These are phyloP conservation scores for Poeciliopsis gracilis DNA, from an alignment of 2,797 vertebrate species.

Conservation along the genomic window DNA sequence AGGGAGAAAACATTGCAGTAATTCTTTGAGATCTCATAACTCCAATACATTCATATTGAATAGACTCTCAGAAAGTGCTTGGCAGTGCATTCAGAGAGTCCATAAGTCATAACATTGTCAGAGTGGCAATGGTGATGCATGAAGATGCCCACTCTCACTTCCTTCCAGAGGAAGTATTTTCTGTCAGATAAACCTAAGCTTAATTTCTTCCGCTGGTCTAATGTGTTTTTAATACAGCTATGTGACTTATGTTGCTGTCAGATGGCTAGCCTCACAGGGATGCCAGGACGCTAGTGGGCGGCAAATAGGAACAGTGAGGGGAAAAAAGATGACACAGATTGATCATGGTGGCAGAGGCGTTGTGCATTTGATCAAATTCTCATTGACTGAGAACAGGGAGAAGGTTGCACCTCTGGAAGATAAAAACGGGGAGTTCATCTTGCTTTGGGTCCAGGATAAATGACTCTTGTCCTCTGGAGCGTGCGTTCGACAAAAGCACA, in stretches of 20 bases:
- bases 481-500: slow-evolving; percentile 51
- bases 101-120: slow-evolving; percentile 82
- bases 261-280: slow-evolving; percentile 65
- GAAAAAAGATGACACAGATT: slow-evolving; percentile 72
- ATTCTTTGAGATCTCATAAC: slow-evolving; percentile 75
- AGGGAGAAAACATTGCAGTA: slow-evolving; percentile 33
- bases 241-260: slow-evolving; percentile 85
- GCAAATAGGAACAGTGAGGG: slow-evolving; percentile 50
- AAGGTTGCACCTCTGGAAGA: slow-evolving; percentile 50
- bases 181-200: slow-evolving; percentile 74
- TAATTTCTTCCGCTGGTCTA: slow-evolving; percentile 82
- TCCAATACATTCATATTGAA: slow-evolving; percentile 72
- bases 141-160: slow-evolving; percentile 60
- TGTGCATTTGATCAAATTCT: slow-evolving; percentile 74
- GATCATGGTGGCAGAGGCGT: slow-evolving; percentile 63
- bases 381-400: slow-evolving; percentile 69
- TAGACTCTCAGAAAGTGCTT: slow-evolving; percentile 69
- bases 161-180: slow-evolving; percentile 66
- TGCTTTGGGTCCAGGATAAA: slow-evolving; percentile 51
- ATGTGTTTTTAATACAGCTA: slow-evolving; percentile 85
- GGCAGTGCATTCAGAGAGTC: slow-evolving; percentile 74
- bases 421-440: slow-evolving; percentile 26
- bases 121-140: slow-evolving; percentile 74
- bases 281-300: slow-evolving; percentile 70
- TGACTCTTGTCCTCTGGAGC: slow-evolving; percentile 43